Evolutionary conservation across 2,797 vertebrate species (phyloP), one percentile per base, ranked within the genome.

Genomic region (Epinephelus coioides): DNA sequence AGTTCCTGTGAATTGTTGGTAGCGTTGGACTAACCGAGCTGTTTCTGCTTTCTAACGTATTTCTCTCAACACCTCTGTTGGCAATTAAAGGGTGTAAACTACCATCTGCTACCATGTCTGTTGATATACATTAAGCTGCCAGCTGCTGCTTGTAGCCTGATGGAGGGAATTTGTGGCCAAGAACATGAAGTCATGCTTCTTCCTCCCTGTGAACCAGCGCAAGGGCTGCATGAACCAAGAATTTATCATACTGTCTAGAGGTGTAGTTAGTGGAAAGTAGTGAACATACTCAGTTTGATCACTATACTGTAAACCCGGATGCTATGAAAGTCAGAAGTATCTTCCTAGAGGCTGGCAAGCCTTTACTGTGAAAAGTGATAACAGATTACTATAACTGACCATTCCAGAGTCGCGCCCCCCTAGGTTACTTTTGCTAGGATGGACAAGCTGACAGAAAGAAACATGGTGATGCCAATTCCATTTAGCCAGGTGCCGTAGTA

Each of bases 1-100:
- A 15, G 6, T 64, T 74, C n/a, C 49, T 49, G 57, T 75, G 38
- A 69, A 21, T 55, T 47, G 72, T 53, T 79, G 50, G 19, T 51
- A 38, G 14, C 7, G 67, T 18, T 60, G n/a, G 43, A 47, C 8
- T 9, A 17, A 43, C 3, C 8, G 21, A 51, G 46, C 7, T 57
- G 17, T 70, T 59, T 60, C n/a, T 59, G 34, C 30, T 66, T 75
- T 34, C 17, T 30, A 21, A 18, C 53, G 34, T 27, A 34, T 75
- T 75, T 49, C 8, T 75, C 3, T 73, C n/a, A 70, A 66, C 74
- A 62, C 57, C 9, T 79, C 51, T n/a, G 25, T 63, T 84, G 73
- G 73, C 73, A 71, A 43, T 40, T 10, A 27, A 62, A 79, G 34
- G 30, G 21, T 69, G 69, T n/a, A 59, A 79, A 64, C 55, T 55